Evolutionary conservation across 2,113 vertebrate species (phyloP).

Genomic region (Orthochromis indermauri): DNA sequence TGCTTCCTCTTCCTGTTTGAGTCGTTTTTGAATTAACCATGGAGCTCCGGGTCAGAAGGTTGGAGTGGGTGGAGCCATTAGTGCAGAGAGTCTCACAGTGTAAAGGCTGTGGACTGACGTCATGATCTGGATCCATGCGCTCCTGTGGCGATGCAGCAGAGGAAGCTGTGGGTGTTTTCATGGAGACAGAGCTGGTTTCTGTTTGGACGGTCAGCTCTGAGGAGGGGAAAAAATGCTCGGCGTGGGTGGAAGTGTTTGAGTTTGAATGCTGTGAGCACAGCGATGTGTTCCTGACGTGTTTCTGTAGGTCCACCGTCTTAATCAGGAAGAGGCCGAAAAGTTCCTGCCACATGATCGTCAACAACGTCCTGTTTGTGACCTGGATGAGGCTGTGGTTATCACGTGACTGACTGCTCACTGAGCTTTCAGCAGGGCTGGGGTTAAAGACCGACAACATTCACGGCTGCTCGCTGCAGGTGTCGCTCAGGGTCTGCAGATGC

Average conservation of each 20-base stretch:
- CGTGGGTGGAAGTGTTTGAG: background rate
- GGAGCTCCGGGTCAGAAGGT: background rate
- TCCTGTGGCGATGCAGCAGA: background rate
- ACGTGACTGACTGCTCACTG: background rate
- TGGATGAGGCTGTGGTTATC: background rate
- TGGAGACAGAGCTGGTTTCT: background rate
- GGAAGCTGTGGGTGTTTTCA: constrained; percentile 17
- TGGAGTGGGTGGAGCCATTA: background rate
- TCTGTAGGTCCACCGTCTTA: background rate
- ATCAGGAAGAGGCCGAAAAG: background rate
- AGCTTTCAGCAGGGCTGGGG: background rate
- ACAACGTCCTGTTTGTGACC: background rate
- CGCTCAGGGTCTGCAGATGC: background rate
- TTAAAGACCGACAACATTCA: background rate
- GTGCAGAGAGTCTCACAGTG: background rate
- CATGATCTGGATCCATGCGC: background rate
- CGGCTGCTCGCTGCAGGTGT: background rate
- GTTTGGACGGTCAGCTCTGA: background rate
- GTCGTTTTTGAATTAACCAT: background rate
- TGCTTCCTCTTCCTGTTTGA: background rate
- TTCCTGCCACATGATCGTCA: background rate
- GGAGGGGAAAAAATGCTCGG: background rate
- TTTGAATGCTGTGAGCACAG: background rate
- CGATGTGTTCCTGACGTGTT: background rate
- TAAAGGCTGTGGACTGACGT: background rate